Evolutionary conservation across 2,888 invertebrate genomes (phyloP), one percentile per base, ranked within the genome.

Genomic region (Drosophila colorata): DNA sequence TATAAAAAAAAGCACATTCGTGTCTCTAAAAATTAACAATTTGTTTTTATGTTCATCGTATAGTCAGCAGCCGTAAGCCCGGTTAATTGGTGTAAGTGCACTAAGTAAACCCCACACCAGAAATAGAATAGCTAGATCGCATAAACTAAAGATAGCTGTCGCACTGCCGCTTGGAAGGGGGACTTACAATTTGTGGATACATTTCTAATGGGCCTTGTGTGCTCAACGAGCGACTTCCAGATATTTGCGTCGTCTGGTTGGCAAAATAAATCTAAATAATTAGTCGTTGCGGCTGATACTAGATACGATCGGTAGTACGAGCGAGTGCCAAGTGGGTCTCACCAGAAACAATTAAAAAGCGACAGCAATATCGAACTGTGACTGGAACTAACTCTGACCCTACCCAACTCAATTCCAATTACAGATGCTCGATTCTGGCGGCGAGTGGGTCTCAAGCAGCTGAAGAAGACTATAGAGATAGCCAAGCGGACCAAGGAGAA

Each of bases 391-490:
- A 18, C 20, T 5, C 3, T 25, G 58, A 38, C 28, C 61, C 48
- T 60, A 48, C 72, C 66, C 69, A 72, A 69, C 46, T 63, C 61
- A 40, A 40, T 47, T 49, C 20, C 70, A 31, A 51, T 51, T 51
- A 25, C 51, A 92, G 92, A 92, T 80, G 86, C 88, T 1, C 40
- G 76, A n/a, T 91, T 78, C 69, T 92, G 92, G 92, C 82, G 74
- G 2, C 56, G 79, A 11, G 68, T 88, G 18, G 92, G 78, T 6
- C 59, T 89, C 3, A 69, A 75, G 11, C 90, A 91, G 55, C 75
- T 92, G 51, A 70, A 90, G 90, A 79, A 93, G 91, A 61, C 92
- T 92, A 44, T 92, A 92, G 60, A 92, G 46, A 91, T 91, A 11
- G 93, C 93, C 2, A 89, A 93, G 33, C 63, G 67, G 13, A 68